Evolutionary conservation across 2,888 invertebrate genomes (phyloP), one percentile per base, ranked within the genome.

Genomic region (Caradrina clavipalpis): DNA sequence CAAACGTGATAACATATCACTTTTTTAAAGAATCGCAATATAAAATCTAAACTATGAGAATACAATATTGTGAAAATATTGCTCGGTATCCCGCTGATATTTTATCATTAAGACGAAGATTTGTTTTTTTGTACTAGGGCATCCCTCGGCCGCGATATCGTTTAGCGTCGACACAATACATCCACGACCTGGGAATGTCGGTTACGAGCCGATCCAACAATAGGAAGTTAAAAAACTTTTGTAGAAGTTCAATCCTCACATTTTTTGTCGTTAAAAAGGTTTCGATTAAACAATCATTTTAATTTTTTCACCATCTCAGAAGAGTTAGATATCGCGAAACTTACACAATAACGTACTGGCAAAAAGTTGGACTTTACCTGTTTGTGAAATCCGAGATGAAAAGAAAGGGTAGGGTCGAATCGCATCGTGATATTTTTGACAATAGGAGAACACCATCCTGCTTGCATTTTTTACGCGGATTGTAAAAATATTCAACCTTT

Each of bases 161-260:
- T 93, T 94, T 93, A 93, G 92, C 87, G 87, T 84, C 80, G 81
- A 90, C 89, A 95, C 93, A 95, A 95, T 91, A 88, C 92, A 84
- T 84, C 87, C 84, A 87, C 92, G 91, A 95, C 93, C 95, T 95
- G 95, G 93, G 96, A 96, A 96, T 93, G 94, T 95, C 95, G 93
- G 95, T 95, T 95, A 94, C 92, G 92, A 92, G 89, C 84, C 80
- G 88, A 78, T 79, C 81, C 88, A 85, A 95, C 94, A 95, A 95
- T 93, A 90, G 93, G 92, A 93, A 91, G 90, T 89, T 92, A 92
- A 95, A 95, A 95, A 94, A 94, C 88, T 87, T 86, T 83, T 87
- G 85, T 90, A 92, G 92, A 93, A 93, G 91, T 91, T 89, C 85
- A 89, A 92, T 90, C 91, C 69, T 76, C 88, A 79, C 81, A 85